Percentiles rank a stretch among this genome's conserved stretches.
Conservation (phyloP, 2,797 vertebrate species). For the Halcyon leucocephala region DNA sequence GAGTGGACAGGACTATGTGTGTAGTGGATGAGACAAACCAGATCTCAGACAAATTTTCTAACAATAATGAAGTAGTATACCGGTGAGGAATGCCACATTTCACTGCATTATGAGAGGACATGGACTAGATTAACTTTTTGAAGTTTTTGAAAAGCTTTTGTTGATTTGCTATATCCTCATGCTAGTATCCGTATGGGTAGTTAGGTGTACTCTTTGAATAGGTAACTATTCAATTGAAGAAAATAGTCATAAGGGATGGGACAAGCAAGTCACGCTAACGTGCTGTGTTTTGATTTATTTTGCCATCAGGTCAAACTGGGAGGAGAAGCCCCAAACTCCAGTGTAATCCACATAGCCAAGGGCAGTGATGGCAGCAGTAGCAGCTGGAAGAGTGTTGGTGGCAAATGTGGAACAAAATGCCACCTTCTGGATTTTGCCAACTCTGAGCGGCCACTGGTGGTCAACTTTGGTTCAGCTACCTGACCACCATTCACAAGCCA, state of each 20-base stretch:
- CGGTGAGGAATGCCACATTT: not conserved
- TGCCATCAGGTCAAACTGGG: constrained; percentile 91
- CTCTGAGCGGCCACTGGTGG: constrained; percentile 90
- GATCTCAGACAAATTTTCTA: not conserved
- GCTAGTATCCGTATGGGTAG: not conserved
- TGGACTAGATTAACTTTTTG: not conserved
- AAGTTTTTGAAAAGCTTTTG: not conserved
- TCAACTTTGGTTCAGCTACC: constrained; percentile 97
- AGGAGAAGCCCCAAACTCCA: constrained; percentile 93
- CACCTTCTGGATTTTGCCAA: constrained; percentile 93
- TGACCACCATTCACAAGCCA: constrained; percentile 97
- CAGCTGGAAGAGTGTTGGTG: constrained; percentile 56
- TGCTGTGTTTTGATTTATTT: constrained; percentile 40
- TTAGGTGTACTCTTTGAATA: not conserved
- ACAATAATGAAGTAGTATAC: not conserved
- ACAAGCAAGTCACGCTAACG: constrained; percentile 22
- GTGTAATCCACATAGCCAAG: constrained; percentile 88
- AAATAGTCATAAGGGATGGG: not conserved
- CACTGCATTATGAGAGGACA: not conserved
- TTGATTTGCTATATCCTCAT: not conserved
- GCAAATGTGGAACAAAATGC: constrained; percentile 78
- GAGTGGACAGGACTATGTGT: not conserved
- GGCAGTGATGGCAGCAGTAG: constrained; percentile 24
- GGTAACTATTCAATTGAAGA: not conserved
- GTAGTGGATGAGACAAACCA: not conserved